These are phyloP conservation scores for Eulemur rufifrons DNA, from an alignment of 2,113 vertebrate genomes.

Conservation along the genomic window DNA sequence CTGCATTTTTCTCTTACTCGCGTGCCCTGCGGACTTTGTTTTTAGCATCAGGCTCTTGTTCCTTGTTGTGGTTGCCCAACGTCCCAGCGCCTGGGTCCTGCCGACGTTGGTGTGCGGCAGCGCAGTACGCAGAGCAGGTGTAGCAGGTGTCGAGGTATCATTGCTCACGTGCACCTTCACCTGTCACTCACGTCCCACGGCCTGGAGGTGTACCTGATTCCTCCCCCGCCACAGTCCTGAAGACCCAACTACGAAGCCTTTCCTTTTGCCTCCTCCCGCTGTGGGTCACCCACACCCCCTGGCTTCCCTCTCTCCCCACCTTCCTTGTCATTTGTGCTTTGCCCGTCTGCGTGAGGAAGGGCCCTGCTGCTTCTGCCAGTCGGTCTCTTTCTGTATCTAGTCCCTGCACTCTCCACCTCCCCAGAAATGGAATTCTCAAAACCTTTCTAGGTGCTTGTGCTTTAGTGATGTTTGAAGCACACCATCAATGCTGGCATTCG, in stretches of 20 bases:
- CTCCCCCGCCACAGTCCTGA: not conserved
- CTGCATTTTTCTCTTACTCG: not conserved
- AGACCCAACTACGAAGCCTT: too few species aligned
- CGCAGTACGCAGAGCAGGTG: not conserved
- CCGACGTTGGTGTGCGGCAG: rapidly evolving
- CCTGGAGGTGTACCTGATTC: not conserved
- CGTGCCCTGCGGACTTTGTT: not conserved
- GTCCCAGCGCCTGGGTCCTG: not conserved
- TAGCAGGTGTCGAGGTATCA: not conserved
- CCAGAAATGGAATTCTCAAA: not conserved
- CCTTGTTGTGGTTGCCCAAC: rapidly evolving
- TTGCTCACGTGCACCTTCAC: not conserved
- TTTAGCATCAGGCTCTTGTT: rapidly evolving
- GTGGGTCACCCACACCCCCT: too few species aligned
- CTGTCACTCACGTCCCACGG: not conserved
- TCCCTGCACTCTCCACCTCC: not conserved
- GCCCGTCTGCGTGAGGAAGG: rapidly evolving
- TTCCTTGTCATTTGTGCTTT: not conserved
- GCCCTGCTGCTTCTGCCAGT: rapidly evolving
- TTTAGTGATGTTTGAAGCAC: not conserved
- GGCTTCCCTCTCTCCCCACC: not conserved
- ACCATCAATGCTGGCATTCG: too few species aligned
- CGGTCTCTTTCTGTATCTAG: not conserved
- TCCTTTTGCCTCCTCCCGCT: not conserved
- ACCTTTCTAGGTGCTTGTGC: not conserved